phyloP scores from a whole-genome alignment of 2,113 vertebrate species.

The Axis porcinus region DNA sequence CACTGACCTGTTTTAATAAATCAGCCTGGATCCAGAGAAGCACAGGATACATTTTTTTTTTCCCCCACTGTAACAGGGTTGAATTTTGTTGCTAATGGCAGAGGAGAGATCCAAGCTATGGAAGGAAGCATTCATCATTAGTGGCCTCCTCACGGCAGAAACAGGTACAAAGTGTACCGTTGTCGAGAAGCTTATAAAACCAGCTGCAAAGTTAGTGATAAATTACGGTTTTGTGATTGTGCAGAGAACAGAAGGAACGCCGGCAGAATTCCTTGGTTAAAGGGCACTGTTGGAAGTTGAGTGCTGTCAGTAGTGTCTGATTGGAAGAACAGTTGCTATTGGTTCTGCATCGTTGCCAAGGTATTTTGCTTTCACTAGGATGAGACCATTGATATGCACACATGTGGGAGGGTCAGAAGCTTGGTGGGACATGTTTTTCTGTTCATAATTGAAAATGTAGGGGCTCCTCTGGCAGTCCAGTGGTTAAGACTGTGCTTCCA shows the following conservation, averaged over 20 bases:
- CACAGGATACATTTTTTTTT: background rate
- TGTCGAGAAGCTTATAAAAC: background rate
- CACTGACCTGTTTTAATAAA: background rate
- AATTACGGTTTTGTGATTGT: background rate
- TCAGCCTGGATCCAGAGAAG: background rate
- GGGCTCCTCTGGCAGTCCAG: background rate
- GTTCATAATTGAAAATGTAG: background rate
- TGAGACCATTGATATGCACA: background rate
- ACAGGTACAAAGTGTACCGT: no score
- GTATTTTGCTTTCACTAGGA: background rate
- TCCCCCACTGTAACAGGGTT: fast-evolving
- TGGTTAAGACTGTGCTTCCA: background rate
- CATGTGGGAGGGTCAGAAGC: background rate
- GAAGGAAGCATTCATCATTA: background rate
- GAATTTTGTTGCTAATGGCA: background rate
- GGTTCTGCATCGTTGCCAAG: background rate
- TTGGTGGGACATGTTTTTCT: background rate
- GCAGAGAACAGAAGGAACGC: background rate
- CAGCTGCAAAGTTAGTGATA: background rate
- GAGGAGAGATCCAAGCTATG: background rate
- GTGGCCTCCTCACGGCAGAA: background rate
- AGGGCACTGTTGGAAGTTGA: background rate
- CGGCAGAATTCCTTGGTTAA: background rate
- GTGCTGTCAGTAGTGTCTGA: fast-evolving
- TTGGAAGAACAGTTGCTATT: background rate